Conservation (phyloP, 2,797 vertebrate species). For the Gouania willdenowi region DNA sequence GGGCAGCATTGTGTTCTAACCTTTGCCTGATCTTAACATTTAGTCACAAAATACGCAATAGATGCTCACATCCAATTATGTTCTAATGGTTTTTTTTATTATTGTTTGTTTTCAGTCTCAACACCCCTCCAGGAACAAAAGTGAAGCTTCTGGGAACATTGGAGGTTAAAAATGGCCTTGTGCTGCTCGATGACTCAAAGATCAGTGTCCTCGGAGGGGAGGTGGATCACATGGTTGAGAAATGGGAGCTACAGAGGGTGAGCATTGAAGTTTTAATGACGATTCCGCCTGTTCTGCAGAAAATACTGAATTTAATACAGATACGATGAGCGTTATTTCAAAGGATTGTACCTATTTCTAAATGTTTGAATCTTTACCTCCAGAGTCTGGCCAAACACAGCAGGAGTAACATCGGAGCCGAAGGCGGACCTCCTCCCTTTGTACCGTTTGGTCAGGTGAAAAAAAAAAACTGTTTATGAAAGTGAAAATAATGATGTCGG, state of each 20-base stretch:
- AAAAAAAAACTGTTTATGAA: constrained; percentile 12
- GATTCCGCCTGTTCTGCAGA: constrained; percentile 1
- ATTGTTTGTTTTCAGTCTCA: constrained; percentile 72
- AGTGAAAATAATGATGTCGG: neutral
- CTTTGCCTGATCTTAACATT: constrained; percentile 4
- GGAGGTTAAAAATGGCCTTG: constrained; percentile 88
- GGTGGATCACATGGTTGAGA: constrained; percentile 96
- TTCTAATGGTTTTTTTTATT: neutral
- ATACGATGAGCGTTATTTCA: neutral
- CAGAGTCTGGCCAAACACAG: constrained; percentile 97
- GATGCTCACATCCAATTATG: neutral
- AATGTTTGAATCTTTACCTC: constrained; percentile 15
- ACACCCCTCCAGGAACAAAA: constrained; percentile 97
- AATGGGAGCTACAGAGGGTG: constrained; percentile 98
- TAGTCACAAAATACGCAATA: neutral
- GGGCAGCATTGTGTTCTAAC: constrained; percentile 12
- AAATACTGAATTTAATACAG: neutral
- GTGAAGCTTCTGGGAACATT: constrained; percentile 88
- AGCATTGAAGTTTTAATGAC: constrained; percentile 49
- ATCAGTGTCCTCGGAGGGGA: constrained; percentile 91
- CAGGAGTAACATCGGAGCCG: constrained; percentile 91
- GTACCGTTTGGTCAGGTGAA: constrained; percentile 96
- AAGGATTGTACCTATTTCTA: neutral
- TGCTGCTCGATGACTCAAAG: constrained; percentile 91
- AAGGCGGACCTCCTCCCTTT: constrained; percentile 97